Base-by-base conservation (phyloP, 2,888 invertebrate genomes). In the Pyrocoelia pectoralis region DNA sequence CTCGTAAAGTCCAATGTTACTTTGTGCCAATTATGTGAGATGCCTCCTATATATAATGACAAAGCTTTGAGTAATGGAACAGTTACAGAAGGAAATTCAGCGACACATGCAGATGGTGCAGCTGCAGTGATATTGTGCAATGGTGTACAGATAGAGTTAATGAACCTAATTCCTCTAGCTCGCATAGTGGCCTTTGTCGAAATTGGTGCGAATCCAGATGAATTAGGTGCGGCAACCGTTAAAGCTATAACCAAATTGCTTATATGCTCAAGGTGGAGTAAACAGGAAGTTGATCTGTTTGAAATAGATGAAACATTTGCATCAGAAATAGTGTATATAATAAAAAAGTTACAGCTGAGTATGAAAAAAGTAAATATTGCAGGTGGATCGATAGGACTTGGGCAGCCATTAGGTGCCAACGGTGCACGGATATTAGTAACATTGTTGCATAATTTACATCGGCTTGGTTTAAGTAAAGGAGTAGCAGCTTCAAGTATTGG, bases 221-320 rank as follows among this genome's bases (percentile, higher is more conserved):
- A 92, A 10, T 93, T 95, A 88, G 95, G 95, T 0, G 84, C 86
- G 18, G 93, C 91, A 12, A 93, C 94, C 0, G 85, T 94, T 18
- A 82, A 85, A 61, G 92, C 94, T 1, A 85, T 93, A 4, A 81
- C 85, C 71, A 80, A 83, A 75, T 87, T 91, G 68, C 91, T 93
- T 80, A 80, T 85, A 82, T 15, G 15, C 12, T 83, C 87, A 3
- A 85, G 87, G 1, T 86, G 92, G 85, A 83, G 76, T 0, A 84
- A 87, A 43, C 86, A 89, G 0, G 90, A 93, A 67, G 89, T 92
- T 1, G 94, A 95, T 79, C 80, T 94, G 1, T 94, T 86, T 80
- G 95, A 95, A 84, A 83, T 95, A 56, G 95, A 95, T 76, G 95
- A 95, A 82, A 94, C 93, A 0, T 95, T 94, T 79, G 93, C 94